Evolutionary conservation across 2,888 invertebrate genomes (phyloP).

Genomic region (Drosophila ustulata): DNA sequence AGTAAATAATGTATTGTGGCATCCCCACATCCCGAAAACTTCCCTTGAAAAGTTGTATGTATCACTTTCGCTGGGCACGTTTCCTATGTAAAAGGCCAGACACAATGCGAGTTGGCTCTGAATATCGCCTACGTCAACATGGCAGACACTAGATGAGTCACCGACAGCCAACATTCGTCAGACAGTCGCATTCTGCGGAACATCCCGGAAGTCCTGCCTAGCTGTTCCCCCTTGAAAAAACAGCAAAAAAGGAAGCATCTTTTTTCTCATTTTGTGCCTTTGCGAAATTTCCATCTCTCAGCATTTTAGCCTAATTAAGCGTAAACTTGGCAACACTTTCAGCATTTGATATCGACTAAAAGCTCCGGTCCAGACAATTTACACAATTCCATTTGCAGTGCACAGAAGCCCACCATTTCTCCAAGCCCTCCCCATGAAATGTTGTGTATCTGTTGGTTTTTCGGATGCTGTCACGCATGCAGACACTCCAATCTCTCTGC

Average conservation of each 20-base stretch:
- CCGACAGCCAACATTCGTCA: constrained; percentile 29
- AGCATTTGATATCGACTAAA: constrained; percentile 23
- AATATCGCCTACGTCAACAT: constrained; percentile 33
- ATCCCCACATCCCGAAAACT: not conserved
- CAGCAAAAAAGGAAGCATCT: too few species aligned
- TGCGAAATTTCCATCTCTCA: constrained; percentile 23
- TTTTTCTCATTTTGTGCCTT: not conserved
- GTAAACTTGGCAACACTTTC: constrained; percentile 76
- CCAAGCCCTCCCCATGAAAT: not conserved
- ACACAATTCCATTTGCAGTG: constrained; percentile 31
- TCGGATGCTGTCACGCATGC: constrained; percentile 39
- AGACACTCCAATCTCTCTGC: not conserved
- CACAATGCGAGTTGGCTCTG: constrained; percentile 19
- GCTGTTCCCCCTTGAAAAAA: not conserved
- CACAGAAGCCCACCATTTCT: not conserved
- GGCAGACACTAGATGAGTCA: constrained; percentile 64
- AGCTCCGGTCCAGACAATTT: constrained; percentile 42
- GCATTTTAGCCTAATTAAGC: constrained; percentile 77
- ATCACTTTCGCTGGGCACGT: constrained; percentile 62
- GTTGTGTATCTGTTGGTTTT: constrained; percentile 40
- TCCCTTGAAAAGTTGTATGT: constrained; percentile 25
- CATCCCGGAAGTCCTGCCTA: constrained; percentile 7
- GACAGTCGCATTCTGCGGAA: not conserved
- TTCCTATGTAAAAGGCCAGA: constrained; percentile 40
- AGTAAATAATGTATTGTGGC: constrained; percentile 44